phyloP scores from a whole-genome alignment of 1,140 invertebrate species.

The Formica selysi region DNA sequence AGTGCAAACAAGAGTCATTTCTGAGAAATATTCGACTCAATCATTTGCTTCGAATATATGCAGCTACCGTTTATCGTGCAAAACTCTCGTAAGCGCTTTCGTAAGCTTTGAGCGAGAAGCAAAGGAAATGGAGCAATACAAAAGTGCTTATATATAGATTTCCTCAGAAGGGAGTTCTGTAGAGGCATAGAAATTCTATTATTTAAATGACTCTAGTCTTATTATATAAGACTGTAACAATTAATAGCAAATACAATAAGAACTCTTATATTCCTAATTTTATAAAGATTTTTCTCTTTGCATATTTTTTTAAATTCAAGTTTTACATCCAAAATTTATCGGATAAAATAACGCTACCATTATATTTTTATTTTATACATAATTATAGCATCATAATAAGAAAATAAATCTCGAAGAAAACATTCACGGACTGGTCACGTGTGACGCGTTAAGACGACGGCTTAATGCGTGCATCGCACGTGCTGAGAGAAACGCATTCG shows the following conservation, averaged over 20 bases:
- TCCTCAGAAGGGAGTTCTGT: conserved; percentile 36
- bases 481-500: conserved; percentile 41
- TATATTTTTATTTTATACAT: conserved; percentile 1
- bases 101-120: conserved; percentile 33
- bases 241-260: not conserved
- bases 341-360: not conserved
- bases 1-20: conserved; percentile 21
- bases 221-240: not conserved
- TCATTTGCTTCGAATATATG: conserved; percentile 37
- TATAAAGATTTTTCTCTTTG: not conserved
- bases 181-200: not conserved
- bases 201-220: conserved; percentile 14
- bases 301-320: not conserved
- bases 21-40: conserved; percentile 48
- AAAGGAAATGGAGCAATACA: conserved; percentile 31
- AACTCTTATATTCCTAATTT: not conserved
- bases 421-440: conserved; percentile 39
- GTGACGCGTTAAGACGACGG: not conserved
- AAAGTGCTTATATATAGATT: conserved; percentile 52
- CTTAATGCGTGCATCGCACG: conserved; percentile 47
- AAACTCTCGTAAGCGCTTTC: conserved; percentile 25
- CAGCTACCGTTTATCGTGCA: conserved; percentile 10
- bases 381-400: not conserved
- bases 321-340: not conserved
- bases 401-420: not conserved